phyloP scores from a whole-genome alignment of 2,113 vertebrate species.

The Seriola quinqueradiata region DNA sequence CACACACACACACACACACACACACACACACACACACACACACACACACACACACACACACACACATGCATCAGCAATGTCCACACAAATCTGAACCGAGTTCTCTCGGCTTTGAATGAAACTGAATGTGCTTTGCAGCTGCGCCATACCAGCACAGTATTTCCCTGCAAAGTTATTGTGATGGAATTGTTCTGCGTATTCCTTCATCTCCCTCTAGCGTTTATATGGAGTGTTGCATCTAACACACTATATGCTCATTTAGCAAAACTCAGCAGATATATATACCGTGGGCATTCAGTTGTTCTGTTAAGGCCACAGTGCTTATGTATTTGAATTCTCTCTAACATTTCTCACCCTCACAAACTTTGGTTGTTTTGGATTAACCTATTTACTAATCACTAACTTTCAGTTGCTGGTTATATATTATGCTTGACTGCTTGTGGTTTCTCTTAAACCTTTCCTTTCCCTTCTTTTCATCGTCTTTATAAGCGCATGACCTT shows the following conservation, averaged over 20 bases:
- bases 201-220: slow-evolving; percentile 63
- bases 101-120: not conserved
- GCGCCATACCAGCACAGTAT: not conserved
- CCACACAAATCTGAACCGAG: not conserved
- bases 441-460: slow-evolving; percentile 12
- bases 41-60: not conserved
- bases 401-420: slow-evolving; percentile 3
- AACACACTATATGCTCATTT: slow-evolving; percentile 10
- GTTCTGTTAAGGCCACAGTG: slow-evolving; percentile 8
- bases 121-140: slow-evolving; percentile 14
- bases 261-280: slow-evolving; percentile 11
- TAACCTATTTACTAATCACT: not conserved
- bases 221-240: slow-evolving; percentile 34
- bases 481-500: slow-evolving; percentile 8
- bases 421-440: not conserved
- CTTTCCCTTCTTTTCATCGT: slow-evolving; percentile 2
- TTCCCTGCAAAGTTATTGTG: slow-evolving; percentile 20
- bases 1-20: not conserved
- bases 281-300: not conserved
- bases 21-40: not conserved
- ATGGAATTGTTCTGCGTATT: not conserved
- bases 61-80: not conserved
- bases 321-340: not conserved
- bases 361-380: not conserved
- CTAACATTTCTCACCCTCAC: not conserved